phyloP scores from a whole-genome alignment of 2,888 invertebrate genomes.

The Cephus nigrinus region DNA sequence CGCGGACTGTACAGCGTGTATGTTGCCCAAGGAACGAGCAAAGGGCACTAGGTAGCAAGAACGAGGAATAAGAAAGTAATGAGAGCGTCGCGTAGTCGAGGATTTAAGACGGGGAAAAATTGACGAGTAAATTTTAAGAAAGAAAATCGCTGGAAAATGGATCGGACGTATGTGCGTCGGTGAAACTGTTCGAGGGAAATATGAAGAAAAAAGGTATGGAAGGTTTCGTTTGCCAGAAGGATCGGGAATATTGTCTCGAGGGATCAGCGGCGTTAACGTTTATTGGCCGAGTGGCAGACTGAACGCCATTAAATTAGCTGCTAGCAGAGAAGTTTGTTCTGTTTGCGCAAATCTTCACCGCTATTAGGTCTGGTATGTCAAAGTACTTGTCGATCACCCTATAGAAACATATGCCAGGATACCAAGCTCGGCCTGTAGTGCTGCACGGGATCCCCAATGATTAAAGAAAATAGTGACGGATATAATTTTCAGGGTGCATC shows the following conservation, averaged over 20 bases:
- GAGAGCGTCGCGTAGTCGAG: conserved; percentile 26
- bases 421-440: not conserved
- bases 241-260: not conserved
- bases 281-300: not conserved
- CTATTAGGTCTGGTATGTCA: not conserved
- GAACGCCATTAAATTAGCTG: not conserved
- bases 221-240: not conserved
- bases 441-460: conserved; percentile 27
- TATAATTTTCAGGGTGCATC: conserved; percentile 5
- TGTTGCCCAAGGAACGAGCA: not conserved
- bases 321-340: not conserved
- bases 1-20: conserved; percentile 7
- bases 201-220: not conserved
- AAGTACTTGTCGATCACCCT: conserved; percentile 5
- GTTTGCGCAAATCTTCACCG: not conserved
- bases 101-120: not conserved
- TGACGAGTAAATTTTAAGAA: not conserved
- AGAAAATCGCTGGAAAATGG: not conserved
- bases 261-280: not conserved
- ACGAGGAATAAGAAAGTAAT: conserved; percentile 37
- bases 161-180: not conserved
- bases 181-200: not conserved
- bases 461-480: conserved; percentile 40
- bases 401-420: conserved; percentile 37
- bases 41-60: not conserved